Percentiles rank a stretch among this genome's conserved stretches.
Evolutionary conservation across 2,888 invertebrate species (phyloP).

Genomic region (Mimas tiliae): DNA sequence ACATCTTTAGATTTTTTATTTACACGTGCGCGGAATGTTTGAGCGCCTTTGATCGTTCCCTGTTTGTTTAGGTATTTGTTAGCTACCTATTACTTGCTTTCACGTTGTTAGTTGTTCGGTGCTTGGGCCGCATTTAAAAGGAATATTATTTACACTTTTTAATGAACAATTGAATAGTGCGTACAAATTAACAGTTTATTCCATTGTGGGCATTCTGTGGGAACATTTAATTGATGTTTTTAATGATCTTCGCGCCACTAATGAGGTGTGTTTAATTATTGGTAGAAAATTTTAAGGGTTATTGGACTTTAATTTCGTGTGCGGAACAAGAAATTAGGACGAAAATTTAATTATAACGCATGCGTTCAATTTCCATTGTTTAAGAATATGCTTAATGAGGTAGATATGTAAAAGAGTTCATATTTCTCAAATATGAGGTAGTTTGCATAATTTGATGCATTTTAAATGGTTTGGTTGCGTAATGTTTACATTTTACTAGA

Average conservation of each 20-base stretch:
- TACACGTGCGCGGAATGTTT: conserved; percentile 70
- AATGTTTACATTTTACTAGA: background rate
- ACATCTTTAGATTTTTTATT: conserved; percentile 82
- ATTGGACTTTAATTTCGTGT: conserved; percentile 1
- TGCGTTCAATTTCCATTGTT: background rate
- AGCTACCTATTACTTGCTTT: conserved; percentile 56
- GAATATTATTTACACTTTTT: conserved; percentile 33
- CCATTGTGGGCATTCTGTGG: conserved; percentile 11
- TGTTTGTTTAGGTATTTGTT: conserved; percentile 67
- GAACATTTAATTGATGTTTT: conserved; percentile 21
- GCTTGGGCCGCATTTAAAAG: conserved; percentile 36
- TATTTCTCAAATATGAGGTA: background rate
- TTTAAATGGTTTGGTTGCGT: background rate
- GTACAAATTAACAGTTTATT: conserved; percentile 22
- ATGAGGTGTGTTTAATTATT: conserved; percentile 20
- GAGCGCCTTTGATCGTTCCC: conserved; percentile 69
- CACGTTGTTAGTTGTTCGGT: conserved; percentile 48
- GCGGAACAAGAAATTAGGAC: conserved; percentile 12
- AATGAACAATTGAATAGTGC: conserved; percentile 22
- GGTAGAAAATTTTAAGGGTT: conserved; percentile 15
- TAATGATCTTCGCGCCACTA: conserved; percentile 23
- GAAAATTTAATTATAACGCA: conserved; percentile 15
- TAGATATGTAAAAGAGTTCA: conserved; percentile 8
- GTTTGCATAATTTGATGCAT: background rate
- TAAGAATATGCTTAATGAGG: conserved; percentile 5